phyloP scores from a whole-genome alignment of 2,113 vertebrate genomes.

The Poeciliopsis turrubarensis region DNA sequence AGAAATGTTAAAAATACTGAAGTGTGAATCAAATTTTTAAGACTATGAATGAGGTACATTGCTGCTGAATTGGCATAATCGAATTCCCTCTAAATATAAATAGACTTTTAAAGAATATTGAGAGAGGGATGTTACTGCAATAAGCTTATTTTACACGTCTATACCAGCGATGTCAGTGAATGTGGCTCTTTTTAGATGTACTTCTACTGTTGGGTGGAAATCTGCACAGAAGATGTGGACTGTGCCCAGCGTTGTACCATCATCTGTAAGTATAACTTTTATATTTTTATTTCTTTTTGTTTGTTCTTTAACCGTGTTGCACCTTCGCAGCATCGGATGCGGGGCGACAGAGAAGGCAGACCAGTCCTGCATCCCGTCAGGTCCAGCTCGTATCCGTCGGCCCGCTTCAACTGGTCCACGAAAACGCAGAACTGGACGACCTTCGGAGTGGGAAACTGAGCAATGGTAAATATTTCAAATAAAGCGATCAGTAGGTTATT shows the following conservation, averaged over 20 bases:
- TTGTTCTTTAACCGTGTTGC: not conserved
- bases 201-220: constrained; percentile 79
- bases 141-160: not conserved
- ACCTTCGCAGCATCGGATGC: constrained; percentile 52
- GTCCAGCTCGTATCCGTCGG: constrained; percentile 63
- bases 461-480: constrained; percentile 20
- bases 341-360: constrained; percentile 50
- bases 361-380: not conserved
- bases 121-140: not conserved
- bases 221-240: constrained; percentile 58
- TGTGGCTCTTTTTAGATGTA: constrained; percentile 56
- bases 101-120: not conserved
- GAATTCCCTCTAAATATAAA: not conserved
- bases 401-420: constrained; percentile 53
- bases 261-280: constrained; percentile 51
- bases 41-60: too few relatives aligned
- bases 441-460: constrained; percentile 5
- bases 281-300: not conserved
- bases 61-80: not conserved
- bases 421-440: constrained; percentile 19
- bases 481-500: not conserved
- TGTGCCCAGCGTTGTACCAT: constrained; percentile 66
- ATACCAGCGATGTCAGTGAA: not conserved
- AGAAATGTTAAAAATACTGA: not conserved
- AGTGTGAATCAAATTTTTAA: too few relatives aligned